Evolutionary conservation across 2,888 invertebrate genomes (phyloP).

Genomic region (Drosophila anceps): DNA sequence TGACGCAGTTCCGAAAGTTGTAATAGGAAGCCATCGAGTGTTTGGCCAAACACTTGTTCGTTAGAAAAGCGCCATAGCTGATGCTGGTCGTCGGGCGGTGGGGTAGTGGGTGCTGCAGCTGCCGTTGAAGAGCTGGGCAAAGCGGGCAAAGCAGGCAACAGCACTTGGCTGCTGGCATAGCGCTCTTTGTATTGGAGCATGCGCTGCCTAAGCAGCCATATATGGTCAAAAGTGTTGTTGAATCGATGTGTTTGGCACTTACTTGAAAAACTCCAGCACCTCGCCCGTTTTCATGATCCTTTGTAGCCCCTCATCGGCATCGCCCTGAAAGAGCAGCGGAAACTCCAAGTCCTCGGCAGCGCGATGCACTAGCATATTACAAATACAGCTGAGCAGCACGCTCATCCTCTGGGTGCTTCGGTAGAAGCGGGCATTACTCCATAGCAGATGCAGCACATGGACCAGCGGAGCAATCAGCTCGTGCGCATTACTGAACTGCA

Average conservation of each 20-base stretch:
- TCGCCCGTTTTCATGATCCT: constrained; percentile 87
- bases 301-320: constrained; percentile 90
- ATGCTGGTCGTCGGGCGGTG: constrained; percentile 86
- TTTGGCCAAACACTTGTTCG: constrained; percentile 89
- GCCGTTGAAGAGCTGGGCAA: constrained; percentile 45
- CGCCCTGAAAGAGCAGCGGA: constrained; percentile 92
- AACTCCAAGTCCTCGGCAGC: constrained; percentile 92
- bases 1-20: constrained; percentile 89
- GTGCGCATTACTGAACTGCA: constrained; percentile 89
- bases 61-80: constrained; percentile 91
- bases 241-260: constrained; percentile 53
- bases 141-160: constrained; percentile 73
- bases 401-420: constrained; percentile 89
- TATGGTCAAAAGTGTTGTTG: not conserved
- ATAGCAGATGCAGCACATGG: constrained; percentile 94
- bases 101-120: constrained; percentile 80
- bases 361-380: constrained; percentile 92
- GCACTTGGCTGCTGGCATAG: constrained; percentile 68
- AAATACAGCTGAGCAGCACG: constrained; percentile 91
- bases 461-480: constrained; percentile 89
- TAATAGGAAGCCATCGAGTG: constrained; percentile 88
- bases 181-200: constrained; percentile 80
- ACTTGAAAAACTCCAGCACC: constrained; percentile 88
- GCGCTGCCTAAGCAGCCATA: constrained; percentile 67
- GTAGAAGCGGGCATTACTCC: constrained; percentile 94